Evolutionary conservation across 1,140 invertebrate genomes (phyloP).

Genomic region (Portunus trituberculatus): DNA sequence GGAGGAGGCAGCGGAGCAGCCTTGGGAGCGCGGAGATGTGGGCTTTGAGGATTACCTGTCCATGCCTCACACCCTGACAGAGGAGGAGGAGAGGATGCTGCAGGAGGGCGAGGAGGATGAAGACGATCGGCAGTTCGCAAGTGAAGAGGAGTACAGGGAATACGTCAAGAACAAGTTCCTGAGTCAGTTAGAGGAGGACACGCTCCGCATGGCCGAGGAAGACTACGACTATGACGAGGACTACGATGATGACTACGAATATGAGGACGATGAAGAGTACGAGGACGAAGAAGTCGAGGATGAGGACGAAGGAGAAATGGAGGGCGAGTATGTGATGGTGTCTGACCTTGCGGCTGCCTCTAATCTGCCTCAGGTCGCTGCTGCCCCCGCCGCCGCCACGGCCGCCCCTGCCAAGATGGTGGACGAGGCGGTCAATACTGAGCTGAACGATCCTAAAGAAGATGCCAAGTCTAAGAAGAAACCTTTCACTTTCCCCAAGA

Average conservation of each 20-base stretch:
- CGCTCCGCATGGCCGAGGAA: conserved; percentile 53
- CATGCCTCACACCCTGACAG: conserved; percentile 65
- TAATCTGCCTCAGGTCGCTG: background rate
- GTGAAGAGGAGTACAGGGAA: conserved; percentile 64
- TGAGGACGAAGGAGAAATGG: conserved; percentile 66
- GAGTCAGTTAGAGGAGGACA: conserved; percentile 59
- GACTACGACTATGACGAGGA: conserved; percentile 67
- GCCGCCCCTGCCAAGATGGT: conserved; percentile 33
- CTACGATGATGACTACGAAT: conserved; percentile 67
- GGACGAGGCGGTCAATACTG: conserved; percentile 61
- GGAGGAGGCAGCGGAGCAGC: conserved; percentile 34
- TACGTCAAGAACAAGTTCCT: conserved; percentile 68
- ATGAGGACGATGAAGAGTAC: conserved; percentile 61
- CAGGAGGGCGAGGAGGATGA: conserved; percentile 47
- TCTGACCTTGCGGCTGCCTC: conserved; percentile 34
- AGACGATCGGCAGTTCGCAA: conserved; percentile 60
- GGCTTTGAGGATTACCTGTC: conserved; percentile 62
- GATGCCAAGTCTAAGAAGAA: conserved; percentile 55
- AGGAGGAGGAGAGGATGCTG: conserved; percentile 57
- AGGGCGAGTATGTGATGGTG: conserved; percentile 70
- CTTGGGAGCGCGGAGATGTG: conserved; percentile 32
- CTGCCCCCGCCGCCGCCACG: background rate
- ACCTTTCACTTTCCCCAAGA: conserved; percentile 59
- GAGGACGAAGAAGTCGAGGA: conserved; percentile 51
- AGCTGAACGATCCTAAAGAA: background rate